phyloP scores from a whole-genome alignment of 2,888 invertebrate species.

The Pandemis heparana region DNA sequence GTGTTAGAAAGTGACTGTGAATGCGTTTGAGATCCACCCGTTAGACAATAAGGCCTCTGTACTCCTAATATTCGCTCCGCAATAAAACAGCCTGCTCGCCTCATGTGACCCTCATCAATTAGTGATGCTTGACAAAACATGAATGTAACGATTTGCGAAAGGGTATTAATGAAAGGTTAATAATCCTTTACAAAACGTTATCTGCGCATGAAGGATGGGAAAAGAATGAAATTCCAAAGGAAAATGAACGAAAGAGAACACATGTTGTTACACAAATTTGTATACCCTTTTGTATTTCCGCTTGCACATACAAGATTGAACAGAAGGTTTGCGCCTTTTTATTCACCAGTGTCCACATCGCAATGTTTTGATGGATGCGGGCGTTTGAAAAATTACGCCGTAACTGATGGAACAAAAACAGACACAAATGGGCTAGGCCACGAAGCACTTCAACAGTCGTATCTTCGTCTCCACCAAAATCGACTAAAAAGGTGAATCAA shows the following conservation, averaged over 20 bases:
- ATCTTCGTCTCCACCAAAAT: no score
- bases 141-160: slow-evolving; percentile 51
- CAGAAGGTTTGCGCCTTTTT: slow-evolving; percentile 7
- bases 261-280: slow-evolving; percentile 20
- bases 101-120: slow-evolving; percentile 56
- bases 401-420: background rate
- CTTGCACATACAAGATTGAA: slow-evolving; percentile 1
- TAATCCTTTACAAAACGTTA: slow-evolving; percentile 24
- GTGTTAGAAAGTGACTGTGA: background rate
- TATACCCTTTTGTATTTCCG: slow-evolving; percentile 24
- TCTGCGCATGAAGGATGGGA: slow-evolving; percentile 1
- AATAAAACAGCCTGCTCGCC: slow-evolving; percentile 34
- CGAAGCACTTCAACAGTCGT: no score
- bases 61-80: slow-evolving; percentile 3
- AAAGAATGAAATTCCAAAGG: slow-evolving; percentile 14
- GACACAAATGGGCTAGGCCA: background rate
- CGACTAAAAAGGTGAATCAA: no score
- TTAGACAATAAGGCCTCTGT: slow-evolving; percentile 7
- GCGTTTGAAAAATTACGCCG: slow-evolving; percentile 56
- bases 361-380: slow-evolving; percentile 45
- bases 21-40: background rate
- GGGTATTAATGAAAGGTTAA: slow-evolving; percentile 32
- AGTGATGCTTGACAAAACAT: slow-evolving; percentile 49
- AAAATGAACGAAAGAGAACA: slow-evolving; percentile 14
- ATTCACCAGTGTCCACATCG: slow-evolving; percentile 27